These are phyloP conservation scores for Catagonus wagneri DNA, from an alignment of 2,113 vertebrate species.

Conservation along the genomic window DNA sequence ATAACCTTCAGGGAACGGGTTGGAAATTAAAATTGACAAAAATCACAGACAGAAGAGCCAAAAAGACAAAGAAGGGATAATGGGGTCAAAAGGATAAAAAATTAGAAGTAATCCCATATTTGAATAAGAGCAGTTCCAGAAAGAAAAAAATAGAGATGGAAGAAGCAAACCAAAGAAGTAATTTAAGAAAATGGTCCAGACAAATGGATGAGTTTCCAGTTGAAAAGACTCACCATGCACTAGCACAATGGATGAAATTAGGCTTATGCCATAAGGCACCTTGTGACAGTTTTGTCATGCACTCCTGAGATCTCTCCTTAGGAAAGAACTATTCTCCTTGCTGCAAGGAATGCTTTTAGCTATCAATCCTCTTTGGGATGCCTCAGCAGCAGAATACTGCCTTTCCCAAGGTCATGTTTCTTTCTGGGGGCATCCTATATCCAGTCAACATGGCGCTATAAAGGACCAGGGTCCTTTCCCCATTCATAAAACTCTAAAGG, in stretches of 20 bases:
- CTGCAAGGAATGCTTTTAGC: neutral
- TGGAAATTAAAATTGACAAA: conserved; percentile 17
- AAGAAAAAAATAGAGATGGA: neutral
- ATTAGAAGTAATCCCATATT: neutral
- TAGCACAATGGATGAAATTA: neutral
- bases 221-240: neutral
- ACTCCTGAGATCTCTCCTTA: neutral
- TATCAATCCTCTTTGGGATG: neutral
- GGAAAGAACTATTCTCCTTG: neutral
- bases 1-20: neutral
- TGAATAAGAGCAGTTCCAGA: neutral
- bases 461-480: neutral
- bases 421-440: neutral
- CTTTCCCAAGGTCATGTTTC: neutral
- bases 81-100: neutral
- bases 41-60: neutral
- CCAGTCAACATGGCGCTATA: neutral
- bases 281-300: neutral
- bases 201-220: neutral
- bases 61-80: neutral
- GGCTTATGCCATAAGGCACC: neutral
- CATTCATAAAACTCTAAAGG: neutral
- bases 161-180: neutral
- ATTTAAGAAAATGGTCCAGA: neutral
- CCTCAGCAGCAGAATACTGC: neutral